Percentiles rank a stretch among this genome's conserved stretches.
Conservation (phyloP, 2,113 vertebrate species). For the Athene cunicularia region DNA sequence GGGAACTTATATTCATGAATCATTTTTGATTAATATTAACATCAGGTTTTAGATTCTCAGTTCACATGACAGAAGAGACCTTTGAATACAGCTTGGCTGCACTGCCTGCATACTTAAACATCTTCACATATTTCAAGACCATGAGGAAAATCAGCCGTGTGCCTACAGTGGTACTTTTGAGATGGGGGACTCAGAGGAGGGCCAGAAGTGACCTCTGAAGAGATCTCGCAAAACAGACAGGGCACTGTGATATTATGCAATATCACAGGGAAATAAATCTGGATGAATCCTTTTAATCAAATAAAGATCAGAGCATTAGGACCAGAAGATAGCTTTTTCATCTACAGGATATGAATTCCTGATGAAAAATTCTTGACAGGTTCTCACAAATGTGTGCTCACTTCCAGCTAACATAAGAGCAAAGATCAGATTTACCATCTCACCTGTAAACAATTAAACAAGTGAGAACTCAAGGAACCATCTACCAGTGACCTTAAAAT, state of each 20-base stretch:
- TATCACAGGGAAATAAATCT: slow-evolving; percentile 50
- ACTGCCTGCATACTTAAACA: slow-evolving; percentile 52
- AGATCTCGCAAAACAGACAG: not conserved
- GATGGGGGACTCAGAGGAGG: not conserved
- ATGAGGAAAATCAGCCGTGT: not conserved
- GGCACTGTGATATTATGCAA: not conserved
- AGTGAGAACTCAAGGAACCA: slow-evolving; percentile 11
- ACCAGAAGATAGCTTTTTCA: slow-evolving; percentile 20
- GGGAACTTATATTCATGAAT: not conserved
- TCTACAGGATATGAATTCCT: slow-evolving; percentile 39
- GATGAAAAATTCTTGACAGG: slow-evolving; percentile 3
- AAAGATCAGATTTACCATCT: slow-evolving; percentile 39
- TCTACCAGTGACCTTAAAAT: slow-evolving; percentile 4
- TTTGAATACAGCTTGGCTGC: slow-evolving; percentile 35
- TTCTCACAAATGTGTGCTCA: not conserved
- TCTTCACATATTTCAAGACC: not conserved
- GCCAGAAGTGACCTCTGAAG: not conserved
- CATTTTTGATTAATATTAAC: slow-evolving; percentile 55
- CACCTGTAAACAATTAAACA: slow-evolving; percentile 56
- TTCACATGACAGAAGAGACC: slow-evolving; percentile 31
- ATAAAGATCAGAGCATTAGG: slow-evolving; percentile 56
- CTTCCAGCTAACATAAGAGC: slow-evolving; percentile 10
- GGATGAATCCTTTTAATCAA: slow-evolving; percentile 62
- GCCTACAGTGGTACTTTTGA: not conserved
- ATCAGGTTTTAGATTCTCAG: slow-evolving; percentile 41